These are phyloP conservation scores for Copsychus sechellarum DNA, from an alignment of 2,113 vertebrate genomes.

Conservation along the genomic window DNA sequence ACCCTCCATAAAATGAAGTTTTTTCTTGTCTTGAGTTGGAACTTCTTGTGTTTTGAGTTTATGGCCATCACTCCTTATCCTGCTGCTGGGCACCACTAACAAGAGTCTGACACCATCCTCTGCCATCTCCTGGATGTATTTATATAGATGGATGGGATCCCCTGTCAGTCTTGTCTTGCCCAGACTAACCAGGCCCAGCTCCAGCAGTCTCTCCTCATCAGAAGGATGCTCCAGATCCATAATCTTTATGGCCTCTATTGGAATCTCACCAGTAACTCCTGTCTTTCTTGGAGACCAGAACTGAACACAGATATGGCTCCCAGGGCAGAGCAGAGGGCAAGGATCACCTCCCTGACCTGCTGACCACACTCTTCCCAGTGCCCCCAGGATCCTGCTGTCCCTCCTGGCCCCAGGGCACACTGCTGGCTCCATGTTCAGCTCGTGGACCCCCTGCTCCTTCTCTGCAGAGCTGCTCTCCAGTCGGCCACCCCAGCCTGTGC, in stretches of 20 bases:
- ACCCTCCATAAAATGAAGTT: not conserved
- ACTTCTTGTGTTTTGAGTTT: not conserved
- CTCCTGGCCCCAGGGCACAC: too few relatives aligned
- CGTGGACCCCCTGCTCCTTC: too few relatives aligned
- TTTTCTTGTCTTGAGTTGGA: not conserved
- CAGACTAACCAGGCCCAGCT: not conserved
- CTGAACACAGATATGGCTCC: not conserved
- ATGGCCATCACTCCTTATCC: not conserved
- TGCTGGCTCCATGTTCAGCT: too few relatives aligned
- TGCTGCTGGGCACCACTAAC: not conserved
- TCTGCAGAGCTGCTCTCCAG: too few relatives aligned
- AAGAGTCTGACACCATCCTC: not conserved
- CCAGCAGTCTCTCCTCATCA: not conserved
- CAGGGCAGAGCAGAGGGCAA: not conserved
- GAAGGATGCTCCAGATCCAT: not conserved
- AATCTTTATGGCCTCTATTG: not conserved
- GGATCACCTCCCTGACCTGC: not conserved
- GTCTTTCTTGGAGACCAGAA: not conserved
- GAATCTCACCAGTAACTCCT: not conserved
- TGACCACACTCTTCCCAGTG: too few relatives aligned
- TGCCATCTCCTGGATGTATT: not conserved
- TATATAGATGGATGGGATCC: not conserved
- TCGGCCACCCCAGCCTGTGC: too few relatives aligned
- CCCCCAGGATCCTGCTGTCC: too few relatives aligned
- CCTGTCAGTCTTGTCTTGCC: not conserved